Base-by-base conservation (phyloP, 2,113 vertebrate species). In the Cathartes aura region DNA sequence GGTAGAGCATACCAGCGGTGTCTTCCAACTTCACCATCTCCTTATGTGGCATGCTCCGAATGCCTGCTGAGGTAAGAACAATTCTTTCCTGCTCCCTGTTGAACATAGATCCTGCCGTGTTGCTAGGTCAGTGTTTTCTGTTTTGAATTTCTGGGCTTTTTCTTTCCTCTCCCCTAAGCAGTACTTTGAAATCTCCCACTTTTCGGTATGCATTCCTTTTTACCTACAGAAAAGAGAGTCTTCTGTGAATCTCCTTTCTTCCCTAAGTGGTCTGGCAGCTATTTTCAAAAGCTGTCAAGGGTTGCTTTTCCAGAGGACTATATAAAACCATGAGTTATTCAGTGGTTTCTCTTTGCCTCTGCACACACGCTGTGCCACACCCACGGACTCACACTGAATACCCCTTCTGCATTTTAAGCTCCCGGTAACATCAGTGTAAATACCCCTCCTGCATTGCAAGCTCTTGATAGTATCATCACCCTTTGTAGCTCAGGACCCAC, bases 121-220 rank as follows among this genome's bases (percentile, higher is more conserved):
- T 94, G 83, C 76, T 84, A 78, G n/a, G 47, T 81, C 47, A n/a
- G 50, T 91, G 76, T 89, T 91, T 87, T 89, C 59, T 81, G 59
- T 27, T 93, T 92, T 73, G 72, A 5, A 15, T 66, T 86, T 87
- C 70, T 82, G 55, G 24, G 42, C n/a, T 74, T 82, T 94, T 87
- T 89, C 63, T 89, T 93, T 83, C 55, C 34, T 64, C 19, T 67
- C 22, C 15, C 45, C 9, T 56, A 29, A 82, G 47, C n/a, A 53
- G 15, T 78, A 47, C 63, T 59, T 87, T 63, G 67, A 78, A 55
- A 58, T 82, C 21, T 72, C 42, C 27, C 32, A 21, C 24, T 70
- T 85, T 59, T 36, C 5, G 2, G 30, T 47, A 42, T 15, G 26
- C 40, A 12, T 79, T 73, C 36, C 17, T 63, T 40, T 79, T 81